Evolutionary conservation across 2,888 invertebrate species (phyloP).

Genomic region (Nesidiocoris tenuis): DNA sequence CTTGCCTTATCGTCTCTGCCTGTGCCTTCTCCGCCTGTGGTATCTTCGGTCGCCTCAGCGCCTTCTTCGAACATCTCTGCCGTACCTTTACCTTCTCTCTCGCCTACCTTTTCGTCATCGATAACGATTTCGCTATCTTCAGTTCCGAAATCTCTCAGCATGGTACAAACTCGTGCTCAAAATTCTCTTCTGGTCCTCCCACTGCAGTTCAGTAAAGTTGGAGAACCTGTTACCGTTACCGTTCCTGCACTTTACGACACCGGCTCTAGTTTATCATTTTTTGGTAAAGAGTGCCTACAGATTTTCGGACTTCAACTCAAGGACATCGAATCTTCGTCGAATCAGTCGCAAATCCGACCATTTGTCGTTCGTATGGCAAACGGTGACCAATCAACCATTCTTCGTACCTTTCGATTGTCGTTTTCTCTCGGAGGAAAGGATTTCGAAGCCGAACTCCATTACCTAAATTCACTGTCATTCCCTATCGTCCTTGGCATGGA

Average conservation of each 20-base stretch:
- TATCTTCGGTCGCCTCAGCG: too few species aligned
- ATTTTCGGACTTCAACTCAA: not conserved
- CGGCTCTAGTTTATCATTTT: slow-evolving; percentile 16
- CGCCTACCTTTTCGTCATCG: slow-evolving; percentile 2
- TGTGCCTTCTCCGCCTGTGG: too few species aligned
- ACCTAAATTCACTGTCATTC: not conserved
- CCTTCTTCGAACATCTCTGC: too few species aligned
- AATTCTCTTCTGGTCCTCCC: too few species aligned
- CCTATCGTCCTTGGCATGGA: slow-evolving; percentile 11
- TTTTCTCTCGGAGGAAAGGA: not conserved
- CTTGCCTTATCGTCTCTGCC: too few species aligned
- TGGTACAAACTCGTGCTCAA: too few species aligned
- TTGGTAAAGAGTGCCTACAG: not conserved
- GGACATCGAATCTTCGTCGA: not conserved
- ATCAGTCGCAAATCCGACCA: not conserved
- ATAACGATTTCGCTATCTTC: too few species aligned
- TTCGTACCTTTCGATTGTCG: not conserved
- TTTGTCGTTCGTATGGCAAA: slow-evolving; percentile 16
- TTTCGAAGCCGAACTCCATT: not conserved
- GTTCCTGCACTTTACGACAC: slow-evolving; percentile 14
- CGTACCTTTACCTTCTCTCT: too few species aligned
- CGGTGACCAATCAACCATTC: not conserved
- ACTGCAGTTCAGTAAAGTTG: too few species aligned
- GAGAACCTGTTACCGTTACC: slow-evolving; percentile 6
- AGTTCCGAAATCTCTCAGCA: too few species aligned